A percentile compares a stretch with the other conserved stretches of the same genome.
phyloP scores from a whole-genome alignment of 2,797 vertebrate genomes.

The Pterois miles region DNA sequence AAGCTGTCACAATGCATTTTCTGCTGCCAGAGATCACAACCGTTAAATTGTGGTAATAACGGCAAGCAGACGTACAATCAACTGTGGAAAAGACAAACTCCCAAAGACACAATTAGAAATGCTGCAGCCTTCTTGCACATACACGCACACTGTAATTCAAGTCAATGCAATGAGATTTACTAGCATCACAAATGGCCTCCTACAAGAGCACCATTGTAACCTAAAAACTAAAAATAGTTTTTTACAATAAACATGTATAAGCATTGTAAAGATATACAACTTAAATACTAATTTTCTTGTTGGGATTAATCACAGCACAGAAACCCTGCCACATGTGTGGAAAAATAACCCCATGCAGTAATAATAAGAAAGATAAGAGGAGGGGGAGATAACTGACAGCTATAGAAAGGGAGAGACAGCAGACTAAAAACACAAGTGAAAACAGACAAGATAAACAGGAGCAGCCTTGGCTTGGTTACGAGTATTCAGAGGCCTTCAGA shows the following conservation, averaged over 20 bases:
- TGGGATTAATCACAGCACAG: constrained; percentile 5
- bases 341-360: constrained; percentile 30
- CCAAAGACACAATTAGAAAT: constrained; percentile 35
- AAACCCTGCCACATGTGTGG: constrained; percentile 21
- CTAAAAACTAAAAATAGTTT: not conserved
- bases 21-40: constrained; percentile 62
- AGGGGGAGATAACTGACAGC: constrained; percentile 16
- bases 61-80: constrained; percentile 44
- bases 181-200: not conserved
- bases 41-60: constrained; percentile 62
- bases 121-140: constrained; percentile 21
- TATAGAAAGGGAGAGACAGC: constrained; percentile 13
- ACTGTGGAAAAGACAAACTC: constrained; percentile 35
- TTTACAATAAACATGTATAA: not conserved
- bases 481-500: constrained; percentile 38
- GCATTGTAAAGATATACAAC: not conserved
- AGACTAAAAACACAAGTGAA: constrained; percentile 46
- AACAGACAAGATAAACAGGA: constrained; percentile 57
- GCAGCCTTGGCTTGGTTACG: constrained; percentile 41
- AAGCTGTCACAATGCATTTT: constrained; percentile 71
- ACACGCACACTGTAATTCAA: constrained; percentile 11
- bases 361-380: constrained; percentile 22
- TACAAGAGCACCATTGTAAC: not conserved
- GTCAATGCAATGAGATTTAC: not conserved
- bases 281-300: not conserved